Conservation (phyloP, 92 coral and sea anemone genomes). For the Paramuricea clavata region DNA sequence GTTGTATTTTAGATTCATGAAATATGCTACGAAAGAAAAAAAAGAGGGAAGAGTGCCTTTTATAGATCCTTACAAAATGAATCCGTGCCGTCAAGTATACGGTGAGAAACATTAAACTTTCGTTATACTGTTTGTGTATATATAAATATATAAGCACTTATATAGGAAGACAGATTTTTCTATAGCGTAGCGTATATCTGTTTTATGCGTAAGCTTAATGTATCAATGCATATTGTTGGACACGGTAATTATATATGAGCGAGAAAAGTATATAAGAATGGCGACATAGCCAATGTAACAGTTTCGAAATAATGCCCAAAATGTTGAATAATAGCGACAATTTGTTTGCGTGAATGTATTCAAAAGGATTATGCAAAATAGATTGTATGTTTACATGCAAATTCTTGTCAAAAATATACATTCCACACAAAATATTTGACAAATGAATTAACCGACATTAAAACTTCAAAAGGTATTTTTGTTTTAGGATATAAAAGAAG, state of each 20-base stretch:
- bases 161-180: no score
- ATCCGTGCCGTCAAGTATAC: slow-evolving; percentile 97
- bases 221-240: no score
- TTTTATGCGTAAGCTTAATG: background rate
- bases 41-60: slow-evolving; percentile 95
- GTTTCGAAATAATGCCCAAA: background rate
- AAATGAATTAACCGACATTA: background rate
- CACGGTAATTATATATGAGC: no score
- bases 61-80: slow-evolving; percentile 92
- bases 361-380: background rate
- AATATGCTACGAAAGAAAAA: slow-evolving; percentile 91
- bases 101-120: slow-evolving; percentile 65
- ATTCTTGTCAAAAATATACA: background rate
- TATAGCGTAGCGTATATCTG: no score
- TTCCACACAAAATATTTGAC: background rate
- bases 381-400: background rate
- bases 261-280: no score
- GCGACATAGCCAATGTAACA: background rate
- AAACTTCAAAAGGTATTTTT: background rate
- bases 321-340: background rate
- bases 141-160: no score
- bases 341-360: background rate
- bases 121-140: background rate
- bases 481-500: background rate
- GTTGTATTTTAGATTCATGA: slow-evolving; percentile 78